A percentile compares a stretch with the other conserved stretches of the same genome.
phyloP scores from a whole-genome alignment of 2,113 vertebrate species.

The Solenodon paradoxus region DNA sequence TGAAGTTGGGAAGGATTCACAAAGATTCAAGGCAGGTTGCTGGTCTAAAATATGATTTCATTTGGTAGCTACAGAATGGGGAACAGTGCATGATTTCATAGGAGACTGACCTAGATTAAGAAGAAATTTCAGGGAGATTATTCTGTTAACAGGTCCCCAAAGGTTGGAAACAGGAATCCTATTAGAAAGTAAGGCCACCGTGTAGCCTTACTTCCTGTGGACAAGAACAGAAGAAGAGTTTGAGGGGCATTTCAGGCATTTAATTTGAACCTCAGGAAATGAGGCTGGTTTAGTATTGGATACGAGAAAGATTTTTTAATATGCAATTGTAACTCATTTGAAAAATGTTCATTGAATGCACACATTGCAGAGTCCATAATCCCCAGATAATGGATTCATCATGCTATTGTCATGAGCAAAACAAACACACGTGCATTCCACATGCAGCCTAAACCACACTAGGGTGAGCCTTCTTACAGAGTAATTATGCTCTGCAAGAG shows the following conservation, averaged over 20 bases:
- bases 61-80: background rate
- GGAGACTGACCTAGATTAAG: background rate
- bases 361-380: background rate
- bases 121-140: background rate
- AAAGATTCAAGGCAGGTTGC: background rate
- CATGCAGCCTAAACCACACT: rapidly evolving
- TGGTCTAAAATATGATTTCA: background rate
- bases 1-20: background rate
- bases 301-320: background rate
- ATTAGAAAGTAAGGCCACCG: background rate
- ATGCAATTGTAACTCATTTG: background rate
- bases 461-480: rapidly evolving
- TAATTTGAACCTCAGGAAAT: background rate
- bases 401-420: background rate
- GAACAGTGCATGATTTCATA: background rate
- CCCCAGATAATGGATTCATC: background rate
- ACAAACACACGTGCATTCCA: rapidly evolving
- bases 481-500: background rate
- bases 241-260: background rate
- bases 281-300: background rate
- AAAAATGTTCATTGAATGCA: background rate
- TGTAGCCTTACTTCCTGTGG: no score
- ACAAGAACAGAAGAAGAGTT: background rate
- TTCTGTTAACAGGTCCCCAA: background rate
- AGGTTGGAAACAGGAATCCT: background rate